phyloP scores from a whole-genome alignment of 2,888 invertebrate genomes.

The Pasiphila rectangulata region DNA sequence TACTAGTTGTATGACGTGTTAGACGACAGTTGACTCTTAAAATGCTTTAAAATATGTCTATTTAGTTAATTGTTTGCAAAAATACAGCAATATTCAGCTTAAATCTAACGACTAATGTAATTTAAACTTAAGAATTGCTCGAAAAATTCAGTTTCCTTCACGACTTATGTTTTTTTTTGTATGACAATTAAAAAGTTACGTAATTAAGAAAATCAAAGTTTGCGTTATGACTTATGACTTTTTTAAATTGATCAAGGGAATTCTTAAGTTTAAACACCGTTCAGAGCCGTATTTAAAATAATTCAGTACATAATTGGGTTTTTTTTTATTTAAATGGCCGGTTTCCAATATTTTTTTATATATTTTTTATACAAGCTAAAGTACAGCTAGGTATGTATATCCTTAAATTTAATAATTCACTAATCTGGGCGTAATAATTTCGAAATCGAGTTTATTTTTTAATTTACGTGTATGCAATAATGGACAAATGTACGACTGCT shows the following conservation, averaged over 20 bases:
- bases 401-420: constrained; percentile 24
- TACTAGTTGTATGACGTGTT: too few relatives aligned
- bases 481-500: constrained; percentile 10
- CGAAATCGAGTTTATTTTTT: constrained; percentile 12
- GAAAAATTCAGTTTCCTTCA: background rate
- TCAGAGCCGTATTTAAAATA: constrained; percentile 38
- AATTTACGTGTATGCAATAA: constrained; percentile 3
- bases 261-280: background rate
- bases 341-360: constrained; percentile 58
- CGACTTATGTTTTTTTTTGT: too few relatives aligned
- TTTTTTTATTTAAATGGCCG: constrained; percentile 68
- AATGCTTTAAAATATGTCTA: too few relatives aligned
- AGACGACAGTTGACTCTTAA: background rate
- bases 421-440: constrained; percentile 13
- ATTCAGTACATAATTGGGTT: constrained; percentile 57
- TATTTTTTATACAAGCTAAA: constrained; percentile 49
- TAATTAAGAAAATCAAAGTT: too few relatives aligned
- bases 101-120: constrained; percentile 36
- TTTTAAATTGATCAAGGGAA: background rate
- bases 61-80: constrained; percentile 52
- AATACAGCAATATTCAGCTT: constrained; percentile 63
- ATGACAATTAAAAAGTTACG: too few relatives aligned
- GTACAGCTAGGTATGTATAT: constrained; percentile 63
- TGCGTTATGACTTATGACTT: too few relatives aligned
- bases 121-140: background rate